Percentiles rank a stretch among this genome's conserved stretches.
These are phyloP conservation scores for Aleiodes sp. DNA, from an alignment of 1,140 invertebrate species.

Conservation along the genomic window DNA sequence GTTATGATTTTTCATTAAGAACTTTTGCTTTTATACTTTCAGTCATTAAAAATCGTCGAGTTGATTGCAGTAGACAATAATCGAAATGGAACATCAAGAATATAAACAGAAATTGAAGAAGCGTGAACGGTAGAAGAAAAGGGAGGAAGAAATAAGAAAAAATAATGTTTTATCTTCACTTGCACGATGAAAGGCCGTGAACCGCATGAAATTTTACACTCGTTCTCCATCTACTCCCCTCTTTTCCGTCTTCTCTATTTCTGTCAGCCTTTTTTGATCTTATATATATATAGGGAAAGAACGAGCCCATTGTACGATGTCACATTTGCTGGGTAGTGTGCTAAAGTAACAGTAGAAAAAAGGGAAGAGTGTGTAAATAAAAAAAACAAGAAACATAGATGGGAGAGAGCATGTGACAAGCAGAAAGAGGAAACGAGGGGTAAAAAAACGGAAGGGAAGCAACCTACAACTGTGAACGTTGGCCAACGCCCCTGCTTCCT, in stretches of 20 bases:
- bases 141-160: conserved; percentile 10
- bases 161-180: conserved; percentile 1
- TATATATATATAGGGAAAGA: conserved; percentile 10
- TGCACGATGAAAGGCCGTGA: conserved; percentile 12
- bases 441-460: neutral
- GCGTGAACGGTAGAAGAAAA: neutral
- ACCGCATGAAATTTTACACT: conserved; percentile 10
- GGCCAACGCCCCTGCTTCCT: no score
- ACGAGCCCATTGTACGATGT: conserved; percentile 27
- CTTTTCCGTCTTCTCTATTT: conserved; percentile 23
- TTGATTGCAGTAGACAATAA: no score
- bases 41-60: neutral
- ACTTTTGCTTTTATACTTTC: neutral
- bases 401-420: neutral
- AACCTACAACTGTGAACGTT: neutral
- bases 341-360: neutral
- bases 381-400: neutral
- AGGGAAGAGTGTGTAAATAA: neutral
- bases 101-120: neutral
- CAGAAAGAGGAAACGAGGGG: neutral
- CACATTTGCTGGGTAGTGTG: neutral
- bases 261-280: no score
- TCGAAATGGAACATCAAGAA: no score
- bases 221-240: conserved; percentile 5
- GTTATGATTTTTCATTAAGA: no score